Percentiles rank a stretch among this genome's conserved stretches.
Evolutionary conservation across 2,888 invertebrate genomes (phyloP).

Genomic region (Calephelis perditalis): DNA sequence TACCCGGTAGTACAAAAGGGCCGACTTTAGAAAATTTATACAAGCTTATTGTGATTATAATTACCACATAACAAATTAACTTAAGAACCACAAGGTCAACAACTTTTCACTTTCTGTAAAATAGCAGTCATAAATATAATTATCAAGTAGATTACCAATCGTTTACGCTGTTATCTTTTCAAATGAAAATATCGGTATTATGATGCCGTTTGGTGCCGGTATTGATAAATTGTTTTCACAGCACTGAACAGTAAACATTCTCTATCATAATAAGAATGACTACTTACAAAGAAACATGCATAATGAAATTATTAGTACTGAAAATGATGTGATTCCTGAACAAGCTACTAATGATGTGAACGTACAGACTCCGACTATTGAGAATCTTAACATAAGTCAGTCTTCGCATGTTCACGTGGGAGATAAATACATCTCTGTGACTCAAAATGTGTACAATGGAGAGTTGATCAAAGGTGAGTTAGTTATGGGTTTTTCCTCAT

Average conservation of each 20-base stretch:
- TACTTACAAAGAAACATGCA: background rate
- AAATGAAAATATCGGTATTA: too few species aligned
- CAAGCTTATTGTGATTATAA: too few species aligned
- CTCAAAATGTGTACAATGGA: constrained; percentile 52
- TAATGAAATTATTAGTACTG: constrained; percentile 14
- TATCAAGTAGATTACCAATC: too few species aligned
- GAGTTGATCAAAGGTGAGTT: constrained; percentile 58
- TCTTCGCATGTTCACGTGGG: constrained; percentile 54
- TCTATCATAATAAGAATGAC: background rate
- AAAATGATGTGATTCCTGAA: constrained; percentile 2
- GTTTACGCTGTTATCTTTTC: too few species aligned
- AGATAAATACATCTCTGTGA: constrained; percentile 52
- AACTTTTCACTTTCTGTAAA: too few species aligned
- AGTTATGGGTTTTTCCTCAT: constrained; percentile 20
- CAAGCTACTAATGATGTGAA: background rate
- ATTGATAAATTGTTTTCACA: background rate
- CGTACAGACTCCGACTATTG: too few species aligned
- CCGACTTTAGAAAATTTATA: too few species aligned
- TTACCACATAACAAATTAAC: too few species aligned
- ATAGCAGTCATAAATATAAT: too few species aligned
- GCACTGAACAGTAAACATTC: background rate
- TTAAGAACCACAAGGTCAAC: too few species aligned
- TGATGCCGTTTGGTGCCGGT: too few species aligned
- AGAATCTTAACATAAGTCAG: background rate
- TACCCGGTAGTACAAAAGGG: too few species aligned